phyloP scores from a whole-genome alignment of 1,140 invertebrate species.

The Caenorhabditis latens region DNA sequence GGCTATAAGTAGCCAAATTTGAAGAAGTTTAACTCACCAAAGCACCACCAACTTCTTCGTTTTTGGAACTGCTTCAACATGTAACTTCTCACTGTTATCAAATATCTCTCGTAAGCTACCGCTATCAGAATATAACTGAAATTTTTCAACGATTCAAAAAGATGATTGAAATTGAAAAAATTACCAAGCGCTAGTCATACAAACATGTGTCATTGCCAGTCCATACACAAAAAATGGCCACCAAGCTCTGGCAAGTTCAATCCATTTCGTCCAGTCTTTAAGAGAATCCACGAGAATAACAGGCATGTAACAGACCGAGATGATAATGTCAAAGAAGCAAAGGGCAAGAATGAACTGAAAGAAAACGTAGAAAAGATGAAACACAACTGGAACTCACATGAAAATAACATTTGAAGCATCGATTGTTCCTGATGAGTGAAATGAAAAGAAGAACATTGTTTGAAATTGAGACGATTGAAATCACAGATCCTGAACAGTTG shows the following conservation, averaged over 20 bases:
- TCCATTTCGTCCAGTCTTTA: constrained; percentile 57
- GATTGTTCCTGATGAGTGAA: constrained; percentile 36
- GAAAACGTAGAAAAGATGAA: background rate
- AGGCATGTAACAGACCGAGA: constrained; percentile 61
- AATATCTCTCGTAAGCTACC: constrained; percentile 38
- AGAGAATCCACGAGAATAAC: constrained; percentile 59
- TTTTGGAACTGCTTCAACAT: constrained; percentile 54
- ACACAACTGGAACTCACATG: constrained; percentile 1
- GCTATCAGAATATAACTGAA: constrained; percentile 56
- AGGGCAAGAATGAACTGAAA: constrained; percentile 60
- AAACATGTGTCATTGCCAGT: constrained; percentile 55
- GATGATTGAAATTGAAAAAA: background rate
- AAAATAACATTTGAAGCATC: constrained; percentile 56
- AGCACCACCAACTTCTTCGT: constrained; percentile 49
- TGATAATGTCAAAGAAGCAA: constrained; percentile 57
- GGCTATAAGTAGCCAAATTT: constrained; percentile 21
- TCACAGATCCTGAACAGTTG: constrained; percentile 31
- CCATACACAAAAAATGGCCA: constrained; percentile 62
- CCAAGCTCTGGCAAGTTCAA: constrained; percentile 54
- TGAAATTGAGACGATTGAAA: constrained; percentile 50
- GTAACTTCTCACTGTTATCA: constrained; percentile 57
- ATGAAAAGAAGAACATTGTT: constrained; percentile 55
- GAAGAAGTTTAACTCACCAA: background rate
- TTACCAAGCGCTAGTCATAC: constrained; percentile 59
- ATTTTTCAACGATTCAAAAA: background rate